Percentiles rank a stretch among this genome's conserved stretches.
Evolutionary conservation across 1,140 invertebrate species (phyloP).

Genomic region (Temnothorax longispinosus): DNA sequence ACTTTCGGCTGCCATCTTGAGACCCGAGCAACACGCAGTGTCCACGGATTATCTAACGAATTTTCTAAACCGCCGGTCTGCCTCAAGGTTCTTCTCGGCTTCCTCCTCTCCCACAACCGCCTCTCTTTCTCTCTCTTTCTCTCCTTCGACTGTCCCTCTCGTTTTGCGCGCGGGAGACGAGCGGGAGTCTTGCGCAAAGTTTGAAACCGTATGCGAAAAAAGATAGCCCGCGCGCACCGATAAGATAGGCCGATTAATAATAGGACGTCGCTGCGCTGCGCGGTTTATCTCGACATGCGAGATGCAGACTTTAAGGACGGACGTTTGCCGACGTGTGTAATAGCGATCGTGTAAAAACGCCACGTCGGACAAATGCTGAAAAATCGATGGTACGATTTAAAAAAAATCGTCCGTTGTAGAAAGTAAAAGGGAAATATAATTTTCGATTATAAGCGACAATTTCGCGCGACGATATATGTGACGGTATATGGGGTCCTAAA

Average conservation of each 20-base stretch:
- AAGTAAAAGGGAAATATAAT: background rate
- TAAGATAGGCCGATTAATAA: conserved; percentile 72
- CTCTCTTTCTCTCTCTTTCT: background rate
- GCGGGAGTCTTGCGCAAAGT: conserved; percentile 65
- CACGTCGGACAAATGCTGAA: background rate
- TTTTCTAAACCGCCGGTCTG: conserved; percentile 68
- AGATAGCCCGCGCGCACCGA: conserved; percentile 52
- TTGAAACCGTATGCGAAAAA: conserved; percentile 66
- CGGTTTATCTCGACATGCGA: conserved; percentile 21
- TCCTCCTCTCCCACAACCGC: background rate
- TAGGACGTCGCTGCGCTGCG: conserved; percentile 29
- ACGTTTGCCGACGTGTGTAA: conserved; percentile 1
- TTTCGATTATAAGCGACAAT: background rate
- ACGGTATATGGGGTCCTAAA: too few relatives aligned
- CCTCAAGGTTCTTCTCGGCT: conserved; percentile 63
- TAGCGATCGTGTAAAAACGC: background rate
- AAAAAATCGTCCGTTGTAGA: background rate
- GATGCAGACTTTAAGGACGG: conserved; percentile 36
- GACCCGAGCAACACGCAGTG: conserved; percentile 66
- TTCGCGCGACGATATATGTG: background rate
- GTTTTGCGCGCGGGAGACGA: background rate
- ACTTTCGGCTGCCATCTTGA: conserved; percentile 80
- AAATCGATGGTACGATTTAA: conserved; percentile 1
- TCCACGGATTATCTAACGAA: conserved; percentile 74
- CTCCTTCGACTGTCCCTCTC: background rate